Evolutionary conservation across 2,113 vertebrate genomes (phyloP).

Genomic region (Cyprinodon tularosa): DNA sequence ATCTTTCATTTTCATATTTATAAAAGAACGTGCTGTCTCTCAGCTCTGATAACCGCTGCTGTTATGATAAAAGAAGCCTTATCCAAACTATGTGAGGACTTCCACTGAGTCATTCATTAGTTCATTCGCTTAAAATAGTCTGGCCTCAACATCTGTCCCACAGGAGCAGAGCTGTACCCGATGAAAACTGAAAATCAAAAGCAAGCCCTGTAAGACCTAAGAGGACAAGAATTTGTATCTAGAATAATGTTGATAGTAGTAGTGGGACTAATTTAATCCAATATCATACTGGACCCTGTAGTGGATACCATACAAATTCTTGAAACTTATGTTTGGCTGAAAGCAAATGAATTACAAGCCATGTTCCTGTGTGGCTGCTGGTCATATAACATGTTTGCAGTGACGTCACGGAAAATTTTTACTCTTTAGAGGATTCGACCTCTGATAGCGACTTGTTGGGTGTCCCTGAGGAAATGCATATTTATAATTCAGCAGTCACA

Average conservation of each 20-base stretch:
- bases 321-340: not conserved
- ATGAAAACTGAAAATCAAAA: slow-evolving; percentile 35
- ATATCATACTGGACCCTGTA: not conserved
- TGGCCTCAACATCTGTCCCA: slow-evolving; percentile 33
- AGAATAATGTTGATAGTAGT: not conserved
- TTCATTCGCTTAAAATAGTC: slow-evolving; percentile 53
- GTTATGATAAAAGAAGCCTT: slow-evolving; percentile 53
- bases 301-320: not conserved
- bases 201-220: not conserved
- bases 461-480: not conserved
- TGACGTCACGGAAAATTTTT: not conserved
- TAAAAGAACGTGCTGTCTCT: slow-evolving; percentile 34
- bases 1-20: slow-evolving; percentile 22
- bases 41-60: slow-evolving; percentile 52
- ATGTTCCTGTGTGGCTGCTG: not conserved
- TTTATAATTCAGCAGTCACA: not conserved
- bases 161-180: slow-evolving; percentile 16
- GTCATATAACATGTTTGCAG: not conserved
- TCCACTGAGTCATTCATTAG: slow-evolving; percentile 60
- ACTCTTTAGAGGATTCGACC: too few relatives aligned
- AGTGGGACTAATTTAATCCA: not conserved
- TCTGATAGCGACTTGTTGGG: too few relatives aligned
- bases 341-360: not conserved
- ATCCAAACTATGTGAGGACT: slow-evolving; percentile 52
- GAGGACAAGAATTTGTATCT: slow-evolving; percentile 15